These are phyloP conservation scores for Drosophila testacea DNA, from an alignment of 2,888 invertebrate species.

Conservation along the genomic window DNA sequence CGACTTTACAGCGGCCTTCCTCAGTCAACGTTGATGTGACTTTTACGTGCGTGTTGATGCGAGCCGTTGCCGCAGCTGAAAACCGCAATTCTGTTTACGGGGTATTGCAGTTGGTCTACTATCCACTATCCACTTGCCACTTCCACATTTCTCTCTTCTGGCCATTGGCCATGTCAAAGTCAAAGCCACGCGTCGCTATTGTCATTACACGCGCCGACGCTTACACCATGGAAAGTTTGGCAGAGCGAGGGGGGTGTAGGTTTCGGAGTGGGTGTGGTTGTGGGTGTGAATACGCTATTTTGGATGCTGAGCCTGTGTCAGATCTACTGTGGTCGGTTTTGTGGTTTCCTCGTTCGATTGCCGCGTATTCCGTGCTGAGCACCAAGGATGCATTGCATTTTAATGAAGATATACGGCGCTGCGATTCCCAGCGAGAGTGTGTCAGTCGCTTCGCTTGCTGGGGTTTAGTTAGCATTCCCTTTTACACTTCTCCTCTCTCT, in stretches of 20 bases:
- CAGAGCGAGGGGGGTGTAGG: conserved; percentile 2
- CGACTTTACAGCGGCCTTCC: conserved; percentile 59
- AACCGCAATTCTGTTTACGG: conserved; percentile 54
- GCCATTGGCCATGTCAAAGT: conserved; percentile 73
- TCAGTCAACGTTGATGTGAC: conserved; percentile 53
- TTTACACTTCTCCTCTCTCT: background rate
- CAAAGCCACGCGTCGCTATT: conserved; percentile 72
- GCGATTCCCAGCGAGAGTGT: conserved; percentile 47
- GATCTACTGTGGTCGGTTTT: conserved; percentile 31
- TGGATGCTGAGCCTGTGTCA: conserved; percentile 20
- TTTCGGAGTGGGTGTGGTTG: background rate
- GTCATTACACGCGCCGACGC: conserved; percentile 79
- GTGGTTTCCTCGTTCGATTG: conserved; percentile 44
- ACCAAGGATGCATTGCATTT: conserved; percentile 74
- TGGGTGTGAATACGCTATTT: background rate
- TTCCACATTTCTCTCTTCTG: background rate
- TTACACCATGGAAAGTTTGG: conserved; percentile 65
- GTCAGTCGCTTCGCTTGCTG: conserved; percentile 49
- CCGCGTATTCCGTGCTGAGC: conserved; percentile 34
- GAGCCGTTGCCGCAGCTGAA: conserved; percentile 33
- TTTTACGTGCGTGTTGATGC: conserved; percentile 74
- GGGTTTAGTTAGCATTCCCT: conserved; percentile 58
- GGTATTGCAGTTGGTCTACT: conserved; percentile 22
- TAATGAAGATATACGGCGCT: conserved; percentile 72
- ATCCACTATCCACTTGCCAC: conserved; percentile 10